These are phyloP conservation scores for Empis stercorea DNA, from an alignment of 2,888 invertebrate species.

Conservation along the genomic window DNA sequence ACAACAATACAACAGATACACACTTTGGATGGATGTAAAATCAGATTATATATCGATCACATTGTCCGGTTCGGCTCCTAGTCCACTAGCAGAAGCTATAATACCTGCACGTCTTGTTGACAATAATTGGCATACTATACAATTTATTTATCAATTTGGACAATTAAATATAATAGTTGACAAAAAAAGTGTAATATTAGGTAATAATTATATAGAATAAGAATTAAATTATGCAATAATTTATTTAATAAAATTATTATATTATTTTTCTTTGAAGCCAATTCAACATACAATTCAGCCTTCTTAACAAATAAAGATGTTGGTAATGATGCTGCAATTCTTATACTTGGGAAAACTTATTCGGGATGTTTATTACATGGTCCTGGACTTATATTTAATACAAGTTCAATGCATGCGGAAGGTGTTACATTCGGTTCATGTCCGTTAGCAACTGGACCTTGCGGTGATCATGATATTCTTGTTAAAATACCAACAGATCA, in stretches of 20 bases:
- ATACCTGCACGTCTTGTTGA: conserved; percentile 57
- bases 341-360: conserved; percentile 69
- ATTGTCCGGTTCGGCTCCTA: conserved; percentile 44
- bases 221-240: not conserved
- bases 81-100: conserved; percentile 46
- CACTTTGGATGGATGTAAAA: conserved; percentile 46
- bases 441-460: conserved; percentile 58
- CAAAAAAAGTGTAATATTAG: conserved; percentile 32
- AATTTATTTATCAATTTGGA: conserved; percentile 36
- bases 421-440: conserved; percentile 65
- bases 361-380: conserved; percentile 76
- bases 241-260: not conserved
- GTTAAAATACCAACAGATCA: conserved; percentile 48
- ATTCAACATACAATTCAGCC: conserved; percentile 64
- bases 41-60: conserved; percentile 47
- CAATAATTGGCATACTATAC: conserved; percentile 61
- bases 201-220: too few relatives aligned
- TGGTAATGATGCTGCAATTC: conserved; percentile 55
- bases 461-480: conserved; percentile 43
- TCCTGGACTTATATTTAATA: conserved; percentile 68
- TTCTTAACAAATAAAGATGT: conserved; percentile 58
- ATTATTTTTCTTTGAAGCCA: conserved; percentile 38
- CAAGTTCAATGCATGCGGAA: conserved; percentile 46
- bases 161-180: conserved; percentile 34
- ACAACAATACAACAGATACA: conserved; percentile 52